These are phyloP conservation scores for Cromileptes altivelis DNA, from an alignment of 2,113 vertebrate genomes.

Conservation along the genomic window DNA sequence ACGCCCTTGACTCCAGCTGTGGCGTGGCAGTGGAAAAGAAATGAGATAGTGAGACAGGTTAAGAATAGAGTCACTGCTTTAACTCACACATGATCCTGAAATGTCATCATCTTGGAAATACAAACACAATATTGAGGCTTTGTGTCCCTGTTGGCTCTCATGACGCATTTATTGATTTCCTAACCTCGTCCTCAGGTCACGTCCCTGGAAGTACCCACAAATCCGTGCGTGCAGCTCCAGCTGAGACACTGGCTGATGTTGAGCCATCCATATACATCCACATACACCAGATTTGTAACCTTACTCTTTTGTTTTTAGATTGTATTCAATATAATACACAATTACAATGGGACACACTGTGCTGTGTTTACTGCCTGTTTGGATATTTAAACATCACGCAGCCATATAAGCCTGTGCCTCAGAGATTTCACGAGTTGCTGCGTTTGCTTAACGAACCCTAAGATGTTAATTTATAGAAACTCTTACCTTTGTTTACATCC, in stretches of 20 bases:
- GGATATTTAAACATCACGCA: background rate
- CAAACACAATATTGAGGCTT: slow-evolving; percentile 34
- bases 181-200: slow-evolving; percentile 17
- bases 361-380: slow-evolving; percentile 1
- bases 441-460: background rate
- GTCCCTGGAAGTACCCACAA: slow-evolving; percentile 31
- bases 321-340: background rate
- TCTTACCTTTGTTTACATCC: slow-evolving; percentile 37
- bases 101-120: slow-evolving; percentile 38
- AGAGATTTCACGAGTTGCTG: background rate
- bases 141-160: background rate
- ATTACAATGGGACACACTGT: background rate
- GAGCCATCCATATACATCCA: no score
- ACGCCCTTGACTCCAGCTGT: background rate
- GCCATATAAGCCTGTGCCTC: background rate
- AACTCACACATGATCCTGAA: slow-evolving; percentile 20
- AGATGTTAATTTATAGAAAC: slow-evolving; percentile 4
- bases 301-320: background rate
- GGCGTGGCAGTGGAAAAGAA: background rate
- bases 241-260: background rate
- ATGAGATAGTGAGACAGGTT: background rate
- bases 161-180: slow-evolving; percentile 49
- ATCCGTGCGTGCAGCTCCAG: slow-evolving; percentile 1
- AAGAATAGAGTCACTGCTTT: background rate
- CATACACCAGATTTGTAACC: background rate